phyloP scores from a whole-genome alignment of 2,888 invertebrate genomes.

The Melikaiella ostensackeni region DNA sequence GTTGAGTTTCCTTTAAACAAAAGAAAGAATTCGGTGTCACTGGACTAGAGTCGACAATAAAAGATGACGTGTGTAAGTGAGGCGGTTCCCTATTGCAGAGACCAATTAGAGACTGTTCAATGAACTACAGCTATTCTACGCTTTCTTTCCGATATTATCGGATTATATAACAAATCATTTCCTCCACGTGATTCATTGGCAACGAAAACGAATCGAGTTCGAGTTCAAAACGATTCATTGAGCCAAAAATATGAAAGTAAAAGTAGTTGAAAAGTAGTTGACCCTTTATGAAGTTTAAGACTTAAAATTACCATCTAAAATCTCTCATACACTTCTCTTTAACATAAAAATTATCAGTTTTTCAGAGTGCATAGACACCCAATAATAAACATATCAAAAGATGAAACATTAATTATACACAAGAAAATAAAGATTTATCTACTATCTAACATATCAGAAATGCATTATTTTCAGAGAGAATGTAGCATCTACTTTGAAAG shows the following conservation, averaged over 20 bases:
- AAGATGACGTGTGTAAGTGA: constrained; percentile 6
- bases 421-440: background rate
- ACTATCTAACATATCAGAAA: background rate
- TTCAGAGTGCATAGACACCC: background rate
- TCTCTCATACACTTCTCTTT: background rate
- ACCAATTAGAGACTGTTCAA: constrained; percentile 27
- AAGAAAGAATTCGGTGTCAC: background rate
- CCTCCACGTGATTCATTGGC: background rate
- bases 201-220: constrained; percentile 12
- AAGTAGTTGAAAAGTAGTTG: no score
- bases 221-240: background rate
- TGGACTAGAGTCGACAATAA: constrained; percentile 6
- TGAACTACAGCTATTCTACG: constrained; percentile 21
- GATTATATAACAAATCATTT: constrained; percentile 19
- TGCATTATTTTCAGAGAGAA: background rate
- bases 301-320: background rate
- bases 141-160: constrained; percentile 22
- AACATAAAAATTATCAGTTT: background rate
- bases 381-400: background rate
- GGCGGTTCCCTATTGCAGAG: constrained; percentile 9
- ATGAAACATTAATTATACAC: background rate
- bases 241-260: constrained; percentile 6
- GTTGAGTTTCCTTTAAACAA: no score
- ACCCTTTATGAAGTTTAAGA: background rate
- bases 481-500: background rate